A percentile compares a stretch with the other conserved stretches of the same genome.
These are phyloP conservation scores for Percopsis omiscomaycus DNA, from an alignment of 2,797 vertebrate genomes.

Conservation along the genomic window DNA sequence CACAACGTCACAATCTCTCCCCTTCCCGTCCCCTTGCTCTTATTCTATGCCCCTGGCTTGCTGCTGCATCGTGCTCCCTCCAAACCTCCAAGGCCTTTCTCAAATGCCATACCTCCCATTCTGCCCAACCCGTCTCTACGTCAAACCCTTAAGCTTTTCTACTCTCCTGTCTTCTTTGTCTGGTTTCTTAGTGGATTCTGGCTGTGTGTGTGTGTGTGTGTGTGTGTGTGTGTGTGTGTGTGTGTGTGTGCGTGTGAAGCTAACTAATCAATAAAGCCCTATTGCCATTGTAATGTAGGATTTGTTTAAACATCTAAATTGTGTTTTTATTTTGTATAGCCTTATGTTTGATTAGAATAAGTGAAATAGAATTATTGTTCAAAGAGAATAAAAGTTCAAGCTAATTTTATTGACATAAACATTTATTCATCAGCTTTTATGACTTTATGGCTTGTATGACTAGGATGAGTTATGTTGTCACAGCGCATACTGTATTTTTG, in stretches of 20 bases:
- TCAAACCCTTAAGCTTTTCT: constrained; percentile 63
- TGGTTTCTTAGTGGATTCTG: constrained; percentile 27
- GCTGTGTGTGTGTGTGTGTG: constrained; percentile 22
- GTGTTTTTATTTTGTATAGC: too few species aligned
- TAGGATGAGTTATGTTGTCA: too few species aligned
- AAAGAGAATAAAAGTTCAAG: too few species aligned
- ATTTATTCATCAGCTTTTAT: too few species aligned
- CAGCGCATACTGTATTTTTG: not conserved
- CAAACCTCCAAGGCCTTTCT: constrained; percentile 76
- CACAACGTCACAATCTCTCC: constrained; percentile 8
- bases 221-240: not conserved
- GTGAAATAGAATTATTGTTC: too few species aligned
- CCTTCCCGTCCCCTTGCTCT: constrained; percentile 21
- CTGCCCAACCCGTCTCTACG: constrained; percentile 44
- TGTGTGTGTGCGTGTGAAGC: constrained; percentile 6
- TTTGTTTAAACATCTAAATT: too few species aligned
- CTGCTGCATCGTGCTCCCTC: constrained; percentile 45
- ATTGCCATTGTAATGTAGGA: too few species aligned
- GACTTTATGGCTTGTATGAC: too few species aligned
- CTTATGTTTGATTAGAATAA: too few species aligned
- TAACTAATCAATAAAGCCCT: too few species aligned
- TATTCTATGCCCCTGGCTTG: constrained; percentile 42
- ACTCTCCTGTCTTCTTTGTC: constrained; percentile 41
- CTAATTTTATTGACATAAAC: too few species aligned
- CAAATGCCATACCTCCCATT: constrained; percentile 74